Percentiles rank a stretch among this genome's conserved stretches.
These are phyloP conservation scores for Anaspis maculata DNA, from an alignment of 2,888 invertebrate species.

Conservation along the genomic window DNA sequence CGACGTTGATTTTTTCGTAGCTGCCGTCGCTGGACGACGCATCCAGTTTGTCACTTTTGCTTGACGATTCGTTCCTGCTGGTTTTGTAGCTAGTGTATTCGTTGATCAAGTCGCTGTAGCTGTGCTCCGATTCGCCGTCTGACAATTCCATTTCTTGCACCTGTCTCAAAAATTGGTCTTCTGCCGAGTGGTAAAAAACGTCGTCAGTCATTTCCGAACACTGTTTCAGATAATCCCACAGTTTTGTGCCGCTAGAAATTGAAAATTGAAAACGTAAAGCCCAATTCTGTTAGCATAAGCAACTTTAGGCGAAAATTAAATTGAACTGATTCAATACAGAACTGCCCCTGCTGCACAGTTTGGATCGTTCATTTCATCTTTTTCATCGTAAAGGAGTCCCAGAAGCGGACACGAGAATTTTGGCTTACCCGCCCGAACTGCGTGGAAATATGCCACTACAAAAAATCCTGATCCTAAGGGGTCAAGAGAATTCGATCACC, in stretches of 20 bases:
- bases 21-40: slow-evolving; percentile 18
- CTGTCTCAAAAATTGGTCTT: slow-evolving; percentile 19
- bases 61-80: slow-evolving; percentile 7
- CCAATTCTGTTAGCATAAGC: too few species aligned
- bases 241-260: slow-evolving; percentile 38
- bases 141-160: slow-evolving; percentile 23
- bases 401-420: too few species aligned
- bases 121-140: slow-evolving; percentile 35
- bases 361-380: too few species aligned
- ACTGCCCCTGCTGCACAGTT: too few species aligned
- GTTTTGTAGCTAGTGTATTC: slow-evolving; percentile 31
- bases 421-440: too few species aligned
- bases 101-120: slow-evolving; percentile 39
- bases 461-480: too few species aligned
- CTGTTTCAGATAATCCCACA: slow-evolving; percentile 40
- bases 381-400: too few species aligned
- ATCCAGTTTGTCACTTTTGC: slow-evolving; percentile 8
- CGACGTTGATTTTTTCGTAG: slow-evolving; percentile 20
- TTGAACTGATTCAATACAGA: too few species aligned
- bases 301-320: too few species aligned
- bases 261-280: too few species aligned
- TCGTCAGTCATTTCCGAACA: slow-evolving; percentile 11
- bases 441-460: too few species aligned
- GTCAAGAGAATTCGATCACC: too few species aligned
- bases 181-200: slow-evolving; percentile 11